These are phyloP conservation scores for Maniola hyperantus DNA, from an alignment of 2,888 invertebrate species.

Conservation along the genomic window DNA sequence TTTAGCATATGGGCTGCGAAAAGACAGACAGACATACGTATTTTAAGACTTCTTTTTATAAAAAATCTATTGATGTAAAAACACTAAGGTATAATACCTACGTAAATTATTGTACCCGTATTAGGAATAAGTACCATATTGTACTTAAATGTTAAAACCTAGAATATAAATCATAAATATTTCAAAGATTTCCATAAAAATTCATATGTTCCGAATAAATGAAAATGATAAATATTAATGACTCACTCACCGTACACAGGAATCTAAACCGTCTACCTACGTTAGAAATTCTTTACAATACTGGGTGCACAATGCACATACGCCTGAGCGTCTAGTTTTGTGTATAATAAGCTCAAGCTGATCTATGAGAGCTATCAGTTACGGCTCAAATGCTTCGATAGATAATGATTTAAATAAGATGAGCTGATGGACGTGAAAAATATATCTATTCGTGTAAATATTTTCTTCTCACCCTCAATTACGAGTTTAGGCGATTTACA, in stretches of 20 bases:
- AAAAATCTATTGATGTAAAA: no score
- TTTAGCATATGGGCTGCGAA: no score
- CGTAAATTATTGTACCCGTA: not conserved
- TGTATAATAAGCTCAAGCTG: not conserved
- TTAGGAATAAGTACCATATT: not conserved
- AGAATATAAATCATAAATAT: not conserved
- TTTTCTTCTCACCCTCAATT: no score
- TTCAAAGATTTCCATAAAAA: constrained; percentile 17
- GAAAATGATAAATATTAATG: constrained; percentile 29
- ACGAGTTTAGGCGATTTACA: no score
- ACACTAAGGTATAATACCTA: no score
- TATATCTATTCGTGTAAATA: no score
- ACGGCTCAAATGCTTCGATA: no score
- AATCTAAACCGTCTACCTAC: constrained; percentile 26
- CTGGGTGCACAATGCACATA: not conserved
- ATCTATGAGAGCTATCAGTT: no score
- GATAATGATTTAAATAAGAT: no score
- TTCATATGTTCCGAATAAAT: constrained; percentile 15
- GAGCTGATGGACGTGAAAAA: no score
- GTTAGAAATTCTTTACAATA: constrained; percentile 25
- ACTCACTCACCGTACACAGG: constrained; percentile 19
- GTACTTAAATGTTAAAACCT: not conserved
- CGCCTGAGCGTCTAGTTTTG: not conserved
- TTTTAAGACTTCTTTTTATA: no score
- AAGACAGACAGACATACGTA: no score